Base-by-base conservation (phyloP, 2,888 invertebrate genomes). In the Branchinecta sandiegonensis region DNA sequence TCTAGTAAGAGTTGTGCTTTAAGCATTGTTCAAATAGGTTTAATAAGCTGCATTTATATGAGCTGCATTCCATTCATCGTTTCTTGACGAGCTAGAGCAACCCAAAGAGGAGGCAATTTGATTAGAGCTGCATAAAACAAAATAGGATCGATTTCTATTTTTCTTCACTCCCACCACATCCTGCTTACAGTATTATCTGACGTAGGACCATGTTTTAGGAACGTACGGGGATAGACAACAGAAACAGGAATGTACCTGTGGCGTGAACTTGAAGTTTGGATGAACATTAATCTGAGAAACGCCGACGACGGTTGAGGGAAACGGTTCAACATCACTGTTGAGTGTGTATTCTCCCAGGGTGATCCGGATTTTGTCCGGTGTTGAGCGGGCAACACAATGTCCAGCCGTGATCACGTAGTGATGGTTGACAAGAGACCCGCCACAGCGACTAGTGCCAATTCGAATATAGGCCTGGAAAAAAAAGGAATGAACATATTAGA, bases 331-430 rank as follows among this genome's bases (percentile, higher is more conserved):
- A 0, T 93, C 92, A 0, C 92, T 92, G 79, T 94, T 93, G 76
- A 94, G 91, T 74, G 94, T 91, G 80, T 94, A 94, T 78, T 94
- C 94, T 2, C 94, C 90, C 0, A 90, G 81, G 0, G 93, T 94
- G 68, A 94, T 93, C 74, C 92, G 89, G 10, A 94, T 92, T 80
- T 93, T 92, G 68, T 90, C 83, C 0, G 94, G 90, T 71, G 89
- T 87, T 66, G 92, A 91, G 74, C 92, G 82, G 67, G 94, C 93
- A 46, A 94, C 94, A 77, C 94, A 94, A 78, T 94, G 94, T 0
- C 94, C 94, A 7, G 94, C 94, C 4, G 94, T 94, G 69, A 94
- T 91, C 11, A 94, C 93, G 79, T 93, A 92, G 69, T 89, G 86
- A 46, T 91, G 84, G 73, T 92, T 93, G 74, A 94, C 90, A 71